Evolutionary conservation across 2,113 vertebrate genomes (phyloP).

Genomic region (Tragelaphus buxtoni): DNA sequence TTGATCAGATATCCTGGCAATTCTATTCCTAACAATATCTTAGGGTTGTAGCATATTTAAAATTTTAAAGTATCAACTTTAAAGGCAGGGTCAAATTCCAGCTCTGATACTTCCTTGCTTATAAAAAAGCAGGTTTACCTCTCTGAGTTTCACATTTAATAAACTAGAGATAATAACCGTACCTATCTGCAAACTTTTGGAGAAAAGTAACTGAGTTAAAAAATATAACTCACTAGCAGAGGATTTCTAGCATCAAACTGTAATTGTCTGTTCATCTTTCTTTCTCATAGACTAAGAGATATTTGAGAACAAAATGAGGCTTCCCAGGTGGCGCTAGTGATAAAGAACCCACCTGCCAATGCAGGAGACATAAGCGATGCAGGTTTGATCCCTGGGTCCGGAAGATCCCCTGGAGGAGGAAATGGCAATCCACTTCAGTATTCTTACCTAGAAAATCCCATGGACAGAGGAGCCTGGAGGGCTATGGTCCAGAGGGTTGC

Average conservation of each 20-base stretch:
- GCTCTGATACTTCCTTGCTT: not conserved
- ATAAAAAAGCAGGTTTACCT: not conserved
- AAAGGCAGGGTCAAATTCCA: not conserved
- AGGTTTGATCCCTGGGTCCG: fast-evolving
- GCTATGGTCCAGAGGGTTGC: not conserved
- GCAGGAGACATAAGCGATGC: not conserved
- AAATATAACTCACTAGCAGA: not conserved
- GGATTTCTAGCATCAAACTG: not conserved
- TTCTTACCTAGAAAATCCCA: not conserved
- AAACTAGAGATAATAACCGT: not conserved
- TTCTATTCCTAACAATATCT: fast-evolving
- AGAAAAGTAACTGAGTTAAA: not conserved
- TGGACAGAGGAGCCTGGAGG: not conserved
- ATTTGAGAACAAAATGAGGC: not conserved
- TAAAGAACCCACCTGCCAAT: not conserved
- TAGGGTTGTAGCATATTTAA: not conserved
- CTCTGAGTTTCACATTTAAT: not conserved
- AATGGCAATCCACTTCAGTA: not conserved
- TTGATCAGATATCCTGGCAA: not conserved
- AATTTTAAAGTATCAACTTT: not conserved
- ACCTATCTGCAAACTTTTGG: not conserved
- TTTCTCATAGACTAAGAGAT: not conserved
- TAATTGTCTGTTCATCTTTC: not conserved
- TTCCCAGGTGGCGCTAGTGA: not conserved
- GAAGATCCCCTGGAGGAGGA: not conserved